These are phyloP conservation scores for Synergus laeviventris DNA, from an alignment of 2,888 invertebrate genomes.

Conservation along the genomic window DNA sequence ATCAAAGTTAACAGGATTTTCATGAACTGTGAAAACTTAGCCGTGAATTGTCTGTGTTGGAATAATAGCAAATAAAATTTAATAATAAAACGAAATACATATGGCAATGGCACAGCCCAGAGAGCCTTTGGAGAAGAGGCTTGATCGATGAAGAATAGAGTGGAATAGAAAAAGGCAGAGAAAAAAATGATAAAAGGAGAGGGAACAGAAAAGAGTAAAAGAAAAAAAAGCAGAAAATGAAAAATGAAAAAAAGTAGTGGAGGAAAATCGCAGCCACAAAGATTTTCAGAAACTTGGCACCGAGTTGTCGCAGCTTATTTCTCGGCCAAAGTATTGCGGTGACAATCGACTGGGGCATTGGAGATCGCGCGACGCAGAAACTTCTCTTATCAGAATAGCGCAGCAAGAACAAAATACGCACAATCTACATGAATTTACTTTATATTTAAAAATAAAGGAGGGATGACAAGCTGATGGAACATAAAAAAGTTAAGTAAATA, in stretches of 20 bases:
- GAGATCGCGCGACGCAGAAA: constrained; percentile 41
- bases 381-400: constrained; percentile 34
- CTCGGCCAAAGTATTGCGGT: constrained; percentile 40
- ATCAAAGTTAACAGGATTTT: neutral
- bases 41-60: neutral
- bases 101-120: neutral
- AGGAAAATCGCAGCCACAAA: constrained; percentile 41
- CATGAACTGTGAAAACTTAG: neutral
- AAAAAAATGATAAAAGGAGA: neutral
- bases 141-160: constrained; percentile 33
- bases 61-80: constrained; percentile 32
- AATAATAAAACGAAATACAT: constrained; percentile 10
- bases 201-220: neutral
- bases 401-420: constrained; percentile 21
- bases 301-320: constrained; percentile 43
- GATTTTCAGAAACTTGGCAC: constrained; percentile 42
- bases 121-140: neutral
- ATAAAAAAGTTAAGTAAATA: neutral
- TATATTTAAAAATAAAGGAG: neutral
- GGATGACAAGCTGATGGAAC: neutral
- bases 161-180: neutral
- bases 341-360: constrained; percentile 44
- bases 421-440: neutral
- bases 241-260: constrained; percentile 17
- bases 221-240: constrained; percentile 18